phyloP scores from a whole-genome alignment of 2,113 vertebrate species.

The Panthera tigris region DNA sequence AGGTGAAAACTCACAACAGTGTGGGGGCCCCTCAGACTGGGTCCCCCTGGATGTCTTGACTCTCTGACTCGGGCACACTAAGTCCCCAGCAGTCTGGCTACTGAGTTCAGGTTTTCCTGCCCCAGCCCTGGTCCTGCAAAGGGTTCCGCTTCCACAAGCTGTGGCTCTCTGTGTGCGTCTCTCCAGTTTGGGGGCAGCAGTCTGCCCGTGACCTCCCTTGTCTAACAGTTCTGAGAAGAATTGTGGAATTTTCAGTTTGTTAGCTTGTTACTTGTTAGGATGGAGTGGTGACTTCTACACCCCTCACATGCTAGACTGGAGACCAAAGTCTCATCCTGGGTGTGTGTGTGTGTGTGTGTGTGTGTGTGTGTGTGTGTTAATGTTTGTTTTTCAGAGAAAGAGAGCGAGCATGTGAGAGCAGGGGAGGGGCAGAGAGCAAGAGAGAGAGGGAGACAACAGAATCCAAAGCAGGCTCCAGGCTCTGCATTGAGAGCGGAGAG shows the following conservation, averaged over 20 bases:
- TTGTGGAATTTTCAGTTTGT: neutral
- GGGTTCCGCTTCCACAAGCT: neutral
- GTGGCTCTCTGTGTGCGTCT: neutral
- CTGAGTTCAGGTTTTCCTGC: neutral
- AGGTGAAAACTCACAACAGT: neutral
- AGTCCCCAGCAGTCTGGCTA: rapidly evolving
- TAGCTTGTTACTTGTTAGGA: neutral
- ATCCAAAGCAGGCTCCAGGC: no score
- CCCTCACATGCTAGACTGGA: neutral
- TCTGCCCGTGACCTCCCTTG: neutral
- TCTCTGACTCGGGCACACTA: neutral
- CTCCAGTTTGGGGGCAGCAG: neutral
- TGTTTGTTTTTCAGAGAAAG: no score
- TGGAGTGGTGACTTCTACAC: neutral
- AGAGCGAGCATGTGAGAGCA: no score
- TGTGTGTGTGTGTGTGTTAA: no score
- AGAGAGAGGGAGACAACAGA: no score
- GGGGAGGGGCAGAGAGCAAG: no score
- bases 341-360: no score
- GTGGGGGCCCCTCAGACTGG: no score
- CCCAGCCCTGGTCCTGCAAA: rapidly evolving
- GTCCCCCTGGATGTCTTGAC: neutral
- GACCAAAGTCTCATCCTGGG: neutral
- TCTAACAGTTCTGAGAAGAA: neutral
- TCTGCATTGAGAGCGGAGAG: no score